Evolutionary conservation across 2,797 vertebrate species (phyloP).

Genomic region (Moxostoma hubbsi): DNA sequence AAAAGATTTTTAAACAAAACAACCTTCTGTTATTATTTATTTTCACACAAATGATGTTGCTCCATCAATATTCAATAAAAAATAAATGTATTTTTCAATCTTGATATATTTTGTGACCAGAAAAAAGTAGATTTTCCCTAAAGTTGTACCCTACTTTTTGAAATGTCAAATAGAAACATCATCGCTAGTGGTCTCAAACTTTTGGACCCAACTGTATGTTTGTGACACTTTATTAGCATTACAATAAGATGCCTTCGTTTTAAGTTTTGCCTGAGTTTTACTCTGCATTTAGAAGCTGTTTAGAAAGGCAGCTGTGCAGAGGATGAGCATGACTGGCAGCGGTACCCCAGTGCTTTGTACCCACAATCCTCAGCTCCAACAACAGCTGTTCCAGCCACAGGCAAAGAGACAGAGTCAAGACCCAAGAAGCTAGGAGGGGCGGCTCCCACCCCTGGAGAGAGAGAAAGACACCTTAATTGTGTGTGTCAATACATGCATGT

Average conservation of each 20-base stretch:
- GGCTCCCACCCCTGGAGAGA: conserved; percentile 36
- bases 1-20: too few species aligned
- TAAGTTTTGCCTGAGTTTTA: conserved; percentile 32
- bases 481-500: neutral
- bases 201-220: neutral
- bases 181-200: too few species aligned
- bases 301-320: conserved; percentile 58
- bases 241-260: neutral
- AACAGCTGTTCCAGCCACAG: conserved; percentile 66
- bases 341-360: conserved; percentile 50
- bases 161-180: too few species aligned
- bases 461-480: conserved; percentile 12
- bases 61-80: too few species aligned
- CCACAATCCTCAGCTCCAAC: conserved; percentile 55
- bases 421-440: conserved; percentile 44
- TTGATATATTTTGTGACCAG: too few species aligned
- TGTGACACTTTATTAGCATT: neutral
- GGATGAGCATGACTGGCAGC: conserved; percentile 60
- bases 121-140: too few species aligned
- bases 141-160: too few species aligned
- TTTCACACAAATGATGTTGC: too few species aligned
- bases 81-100: too few species aligned
- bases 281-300: neutral
- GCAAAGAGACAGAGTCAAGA: conserved; percentile 54
- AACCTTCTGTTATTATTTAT: too few species aligned